These are phyloP conservation scores for Mergus octosetaceus DNA, from an alignment of 2,797 vertebrate species.

Conservation along the genomic window DNA sequence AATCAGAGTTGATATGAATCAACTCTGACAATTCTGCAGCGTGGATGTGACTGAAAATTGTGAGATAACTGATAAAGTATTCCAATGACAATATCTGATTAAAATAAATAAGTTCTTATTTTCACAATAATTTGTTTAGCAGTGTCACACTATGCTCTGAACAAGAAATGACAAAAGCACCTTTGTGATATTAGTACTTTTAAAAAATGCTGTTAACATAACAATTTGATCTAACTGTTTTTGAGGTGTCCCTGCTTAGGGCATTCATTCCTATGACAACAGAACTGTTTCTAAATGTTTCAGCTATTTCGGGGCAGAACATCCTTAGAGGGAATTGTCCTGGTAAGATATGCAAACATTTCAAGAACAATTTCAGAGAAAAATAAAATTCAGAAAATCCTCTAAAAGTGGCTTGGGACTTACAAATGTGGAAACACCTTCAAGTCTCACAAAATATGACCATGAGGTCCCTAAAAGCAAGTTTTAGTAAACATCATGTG, in stretches of 20 bases:
- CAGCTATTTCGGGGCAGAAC: neutral
- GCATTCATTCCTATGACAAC: slow-evolving; percentile 26
- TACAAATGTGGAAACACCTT: neutral
- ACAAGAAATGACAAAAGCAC: slow-evolving; percentile 70
- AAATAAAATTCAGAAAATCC: neutral
- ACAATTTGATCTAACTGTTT: slow-evolving; percentile 49
- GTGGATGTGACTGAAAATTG: slow-evolving; percentile 8
- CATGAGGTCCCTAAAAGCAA: neutral
- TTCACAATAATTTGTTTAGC: slow-evolving; percentile 73
- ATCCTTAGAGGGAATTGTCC: neutral
- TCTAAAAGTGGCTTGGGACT: neutral
- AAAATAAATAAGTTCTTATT: slow-evolving; percentile 75
- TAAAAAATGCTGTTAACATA: slow-evolving; percentile 70
- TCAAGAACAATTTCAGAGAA: neutral
- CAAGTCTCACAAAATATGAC: neutral
- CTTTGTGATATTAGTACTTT: slow-evolving; percentile 72
- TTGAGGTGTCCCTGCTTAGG: slow-evolving; percentile 33
- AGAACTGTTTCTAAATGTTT: slow-evolving; percentile 29
- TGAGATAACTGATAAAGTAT: slow-evolving; percentile 46
- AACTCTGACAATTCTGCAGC: slow-evolving; percentile 41
- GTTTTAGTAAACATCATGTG: neutral
- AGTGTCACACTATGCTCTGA: slow-evolving; percentile 57
- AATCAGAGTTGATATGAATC: slow-evolving; percentile 66
- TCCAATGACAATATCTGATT: slow-evolving; percentile 66
- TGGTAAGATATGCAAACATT: neutral